Percentiles rank a stretch among this genome's conserved stretches.
Evolutionary conservation across 2,888 invertebrate genomes (phyloP).

Genomic region (Hemithea aestivaria): DNA sequence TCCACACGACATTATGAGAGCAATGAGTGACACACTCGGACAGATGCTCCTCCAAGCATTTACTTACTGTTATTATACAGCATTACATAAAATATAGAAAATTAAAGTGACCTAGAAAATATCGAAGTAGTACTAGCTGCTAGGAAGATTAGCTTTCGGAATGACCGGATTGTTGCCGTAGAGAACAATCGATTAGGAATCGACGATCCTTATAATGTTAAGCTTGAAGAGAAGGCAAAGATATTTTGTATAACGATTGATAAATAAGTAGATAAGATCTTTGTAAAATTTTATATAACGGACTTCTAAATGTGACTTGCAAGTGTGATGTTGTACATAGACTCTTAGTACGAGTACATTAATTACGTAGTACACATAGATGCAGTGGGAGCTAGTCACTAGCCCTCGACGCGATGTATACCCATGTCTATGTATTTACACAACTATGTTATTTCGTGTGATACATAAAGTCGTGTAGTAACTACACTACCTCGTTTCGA

Average conservation of each 20-base stretch:
- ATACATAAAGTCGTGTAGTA: slow-evolving; percentile 69
- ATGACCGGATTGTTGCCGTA: slow-evolving; percentile 39
- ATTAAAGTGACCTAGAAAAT: slow-evolving; percentile 52
- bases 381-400: too few species aligned
- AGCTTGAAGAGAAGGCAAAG: slow-evolving; percentile 64
- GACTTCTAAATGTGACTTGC: slow-evolving; percentile 73
- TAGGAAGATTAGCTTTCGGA: slow-evolving; percentile 54
- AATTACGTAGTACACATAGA: too few species aligned
- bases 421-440: slow-evolving; percentile 41
- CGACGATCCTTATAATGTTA: slow-evolving; percentile 53
- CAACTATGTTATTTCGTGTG: slow-evolving; percentile 52
- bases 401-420: slow-evolving; percentile 38
- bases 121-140: slow-evolving; percentile 60
- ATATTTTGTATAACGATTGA: slow-evolving; percentile 77
- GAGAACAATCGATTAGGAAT: slow-evolving; percentile 38
- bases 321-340: slow-evolving; percentile 75
- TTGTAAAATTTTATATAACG: slow-evolving; percentile 73
- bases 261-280: slow-evolving; percentile 60
- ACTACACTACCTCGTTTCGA: slow-evolving; percentile 73
- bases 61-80: slow-evolving; percentile 62
- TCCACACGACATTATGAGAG: slow-evolving; percentile 4
- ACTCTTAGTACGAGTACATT: slow-evolving; percentile 38
- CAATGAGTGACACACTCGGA: slow-evolving; percentile 36
- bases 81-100: slow-evolving; percentile 30
- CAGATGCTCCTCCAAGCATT: slow-evolving; percentile 64